phyloP scores from a whole-genome alignment of 2,888 invertebrate genomes.

The Meghimatium bilineatum region DNA sequence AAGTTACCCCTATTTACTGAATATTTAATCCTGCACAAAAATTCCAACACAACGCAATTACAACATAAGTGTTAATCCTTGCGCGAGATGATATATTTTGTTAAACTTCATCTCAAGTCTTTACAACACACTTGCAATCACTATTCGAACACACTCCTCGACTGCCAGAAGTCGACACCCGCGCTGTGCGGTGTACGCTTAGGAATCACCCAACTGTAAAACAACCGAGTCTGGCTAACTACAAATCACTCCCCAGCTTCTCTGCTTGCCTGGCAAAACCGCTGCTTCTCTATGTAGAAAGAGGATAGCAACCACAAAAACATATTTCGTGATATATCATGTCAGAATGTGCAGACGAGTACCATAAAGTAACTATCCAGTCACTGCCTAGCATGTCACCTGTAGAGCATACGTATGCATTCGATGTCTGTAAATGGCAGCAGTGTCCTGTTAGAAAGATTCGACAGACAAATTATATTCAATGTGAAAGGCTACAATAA shows the following conservation, averaged over 20 bases:
- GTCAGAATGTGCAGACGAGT: too few species aligned
- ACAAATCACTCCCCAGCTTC: neutral
- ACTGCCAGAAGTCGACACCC: slow-evolving; percentile 39
- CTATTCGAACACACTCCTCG: slow-evolving; percentile 19
- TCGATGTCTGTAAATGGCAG: too few species aligned
- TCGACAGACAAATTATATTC: too few species aligned
- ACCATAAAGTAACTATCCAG: too few species aligned
- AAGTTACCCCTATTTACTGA: slow-evolving; percentile 14
- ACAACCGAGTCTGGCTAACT: neutral
- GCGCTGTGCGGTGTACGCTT: slow-evolving; percentile 23
- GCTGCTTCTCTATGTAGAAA: too few species aligned
- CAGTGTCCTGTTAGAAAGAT: too few species aligned
- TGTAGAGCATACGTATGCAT: too few species aligned
- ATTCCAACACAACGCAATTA: neutral
- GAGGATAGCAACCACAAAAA: too few species aligned
- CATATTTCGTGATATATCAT: too few species aligned
- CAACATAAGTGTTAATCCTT: neutral
- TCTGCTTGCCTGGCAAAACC: neutral
- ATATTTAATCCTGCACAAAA: neutral
- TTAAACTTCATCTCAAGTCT: neutral
- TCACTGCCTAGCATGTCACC: too few species aligned
- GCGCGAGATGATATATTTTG: neutral
- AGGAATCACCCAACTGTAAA: slow-evolving; percentile 40
- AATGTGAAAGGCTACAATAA: too few species aligned
- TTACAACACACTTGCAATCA: slow-evolving; percentile 8